Evolutionary conservation across 1,140 invertebrate genomes (phyloP).

Genomic region (Choristoneura fumiferana): DNA sequence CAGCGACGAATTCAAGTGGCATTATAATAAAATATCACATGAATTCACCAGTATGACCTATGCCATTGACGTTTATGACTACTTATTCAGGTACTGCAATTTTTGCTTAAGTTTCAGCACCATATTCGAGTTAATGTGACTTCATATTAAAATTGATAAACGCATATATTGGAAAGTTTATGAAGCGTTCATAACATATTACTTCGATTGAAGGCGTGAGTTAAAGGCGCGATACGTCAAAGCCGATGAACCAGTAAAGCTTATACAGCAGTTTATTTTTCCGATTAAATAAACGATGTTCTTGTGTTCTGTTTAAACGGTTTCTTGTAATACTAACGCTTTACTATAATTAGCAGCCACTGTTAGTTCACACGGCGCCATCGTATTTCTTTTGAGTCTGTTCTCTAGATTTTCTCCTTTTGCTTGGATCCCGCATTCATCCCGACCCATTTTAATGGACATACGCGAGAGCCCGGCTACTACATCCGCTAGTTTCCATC

Average conservation of each 20-base stretch:
- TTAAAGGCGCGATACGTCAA: background rate
- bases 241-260: background rate
- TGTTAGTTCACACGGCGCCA: slow-evolving; percentile 29
- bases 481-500: slow-evolving; percentile 46
- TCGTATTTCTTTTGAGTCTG: slow-evolving; percentile 25
- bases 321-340: slow-evolving; percentile 27
- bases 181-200: background rate
- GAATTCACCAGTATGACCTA: slow-evolving; percentile 36
- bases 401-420: slow-evolving; percentile 41
- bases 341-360: slow-evolving; percentile 29
- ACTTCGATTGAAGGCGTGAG: slow-evolving; percentile 3
- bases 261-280: slow-evolving; percentile 1
- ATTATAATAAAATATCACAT: slow-evolving; percentile 45
- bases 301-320: slow-evolving; percentile 1
- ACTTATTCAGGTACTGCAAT: slow-evolving; percentile 23
- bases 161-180: background rate
- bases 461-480: slow-evolving; percentile 30
- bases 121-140: background rate
- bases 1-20: slow-evolving; percentile 40
- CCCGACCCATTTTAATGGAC: slow-evolving; percentile 43
- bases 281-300: too few relatives aligned
- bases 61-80: slow-evolving; percentile 28
- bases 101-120: slow-evolving; percentile 6
- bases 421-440: slow-evolving; percentile 37
- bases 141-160: background rate